Base-by-base conservation (phyloP, 2,888 invertebrate species). In the Tiliacea aurago region DNA sequence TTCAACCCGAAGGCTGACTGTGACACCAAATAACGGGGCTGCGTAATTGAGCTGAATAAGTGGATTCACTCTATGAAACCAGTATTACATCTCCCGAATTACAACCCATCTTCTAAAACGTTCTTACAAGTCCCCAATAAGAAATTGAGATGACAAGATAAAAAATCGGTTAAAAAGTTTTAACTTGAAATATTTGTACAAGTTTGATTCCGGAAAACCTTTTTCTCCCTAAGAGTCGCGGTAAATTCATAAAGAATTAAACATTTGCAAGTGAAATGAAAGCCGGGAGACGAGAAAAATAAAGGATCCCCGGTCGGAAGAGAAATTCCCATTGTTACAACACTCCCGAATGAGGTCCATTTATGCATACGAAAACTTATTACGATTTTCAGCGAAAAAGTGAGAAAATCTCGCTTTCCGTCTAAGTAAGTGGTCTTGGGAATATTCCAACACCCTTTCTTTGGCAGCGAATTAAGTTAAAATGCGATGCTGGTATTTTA, bases 251-350 rank as follows among this genome's bases (percentile, higher is more conserved):
- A 93, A 93, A 94, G 92, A 92, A 94, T 92, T 93, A 93, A 91
- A 92, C 91, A 94, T 95, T 95, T 94, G 95, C 95, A 95, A 95
- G 94, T 94, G 91, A 94, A 95, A 95, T 94, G 92, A 92, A 91
- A 91, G 90, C 90, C 89, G 93, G 89, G 90, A 92, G 91, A 91
- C 89, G 89, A 90, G 91, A 91, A 93, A 93, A 94, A 94, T 93
- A 93, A 94, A 94, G 89, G 87, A 90, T 83, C 86, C 80, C 90
- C 87, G 87, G 91, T 88, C 89, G 91, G 90, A 91, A 91, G 91
- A 90, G 90, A 91, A 92, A 93, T 91, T 92, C 92, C 90, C 92
- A 93, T 94, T 94, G 94, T 93, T 93, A 92, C 92, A 90, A 91
- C 92, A 91, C 87, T 87, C 84, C 87, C 89, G 91, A 92, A 94